These are phyloP conservation scores for Rapana venosa DNA, from an alignment of 2,888 invertebrate species.

Conservation along the genomic window DNA sequence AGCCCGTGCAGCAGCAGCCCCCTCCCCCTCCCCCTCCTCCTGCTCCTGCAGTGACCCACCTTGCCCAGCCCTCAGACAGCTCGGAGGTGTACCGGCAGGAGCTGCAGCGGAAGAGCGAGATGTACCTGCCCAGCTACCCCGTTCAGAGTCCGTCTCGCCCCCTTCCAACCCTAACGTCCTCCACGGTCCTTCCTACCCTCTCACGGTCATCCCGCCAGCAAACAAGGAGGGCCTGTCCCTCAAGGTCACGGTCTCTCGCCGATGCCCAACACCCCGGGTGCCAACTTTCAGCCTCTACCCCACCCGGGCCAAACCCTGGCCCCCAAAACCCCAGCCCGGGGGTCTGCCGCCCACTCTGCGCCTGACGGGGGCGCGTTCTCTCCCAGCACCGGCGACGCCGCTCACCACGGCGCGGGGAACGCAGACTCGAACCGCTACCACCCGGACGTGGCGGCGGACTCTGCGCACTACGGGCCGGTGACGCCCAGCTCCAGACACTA, in stretches of 20 bases:
- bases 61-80: slow-evolving; percentile 47
- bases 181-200: not conserved
- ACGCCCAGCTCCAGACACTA: not conserved
- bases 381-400: not conserved
- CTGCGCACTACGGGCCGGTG: not conserved
- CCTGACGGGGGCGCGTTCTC: not conserved
- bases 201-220: not conserved
- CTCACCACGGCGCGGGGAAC: not conserved
- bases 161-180: not conserved
- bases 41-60: slow-evolving; percentile 44
- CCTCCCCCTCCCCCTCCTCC: slow-evolving; percentile 43
- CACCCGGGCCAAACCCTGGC: not conserved
- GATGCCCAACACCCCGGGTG: not conserved
- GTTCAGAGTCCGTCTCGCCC: not conserved
- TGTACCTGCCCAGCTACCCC: slow-evolving; percentile 46
- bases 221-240: not conserved
- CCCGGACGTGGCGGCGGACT: not conserved
- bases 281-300: not conserved
- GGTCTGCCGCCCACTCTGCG: not conserved
- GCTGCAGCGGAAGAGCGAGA: slow-evolving; percentile 55
- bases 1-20: slow-evolving; percentile 48
- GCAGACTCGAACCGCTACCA: not conserved
- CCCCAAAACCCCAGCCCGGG: not conserved
- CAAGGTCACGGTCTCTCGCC: not conserved
- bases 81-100: slow-evolving; percentile 51